Evolutionary conservation across 2,797 vertebrate genomes (phyloP).

Genomic region (Pseudotriccus pelzelni): DNA sequence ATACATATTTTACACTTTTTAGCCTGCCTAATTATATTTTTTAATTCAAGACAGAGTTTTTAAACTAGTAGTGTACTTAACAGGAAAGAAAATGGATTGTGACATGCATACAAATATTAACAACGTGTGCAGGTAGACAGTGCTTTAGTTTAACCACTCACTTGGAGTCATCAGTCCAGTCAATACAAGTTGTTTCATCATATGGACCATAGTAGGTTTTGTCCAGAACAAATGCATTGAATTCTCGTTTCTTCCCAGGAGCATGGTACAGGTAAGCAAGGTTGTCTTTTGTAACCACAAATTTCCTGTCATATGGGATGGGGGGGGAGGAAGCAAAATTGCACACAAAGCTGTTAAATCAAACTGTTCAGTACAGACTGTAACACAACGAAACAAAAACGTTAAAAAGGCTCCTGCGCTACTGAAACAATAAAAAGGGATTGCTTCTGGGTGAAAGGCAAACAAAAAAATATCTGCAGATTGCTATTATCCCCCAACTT

Average conservation of each 20-base stretch:
- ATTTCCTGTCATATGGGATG: slow-evolving; percentile 78
- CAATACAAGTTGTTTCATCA: slow-evolving; percentile 95
- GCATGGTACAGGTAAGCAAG: slow-evolving; percentile 93
- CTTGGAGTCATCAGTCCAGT: slow-evolving; percentile 97
- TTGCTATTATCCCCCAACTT: not conserved
- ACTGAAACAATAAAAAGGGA: not conserved
- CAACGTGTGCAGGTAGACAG: accelerated
- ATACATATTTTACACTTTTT: not conserved
- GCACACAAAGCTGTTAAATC: not conserved
- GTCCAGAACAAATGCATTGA: slow-evolving; percentile 93
- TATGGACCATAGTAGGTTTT: slow-evolving; percentile 95
- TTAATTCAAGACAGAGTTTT: not conserved
- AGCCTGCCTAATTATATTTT: not conserved
- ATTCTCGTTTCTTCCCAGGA: slow-evolving; percentile 89
- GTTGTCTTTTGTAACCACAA: slow-evolving; percentile 91
- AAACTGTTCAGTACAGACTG: not conserved
- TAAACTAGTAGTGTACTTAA: not conserved
- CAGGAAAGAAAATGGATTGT: not conserved
- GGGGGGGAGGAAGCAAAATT: not conserved
- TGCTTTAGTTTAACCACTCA: slow-evolving; percentile 56
- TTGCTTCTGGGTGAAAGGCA: not conserved
- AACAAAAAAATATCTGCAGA: not conserved
- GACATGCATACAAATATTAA: not conserved
- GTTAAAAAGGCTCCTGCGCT: not conserved
- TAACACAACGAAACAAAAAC: not conserved